Conservation (phyloP, 2,113 vertebrate species). For the Tetrax tetrax region DNA sequence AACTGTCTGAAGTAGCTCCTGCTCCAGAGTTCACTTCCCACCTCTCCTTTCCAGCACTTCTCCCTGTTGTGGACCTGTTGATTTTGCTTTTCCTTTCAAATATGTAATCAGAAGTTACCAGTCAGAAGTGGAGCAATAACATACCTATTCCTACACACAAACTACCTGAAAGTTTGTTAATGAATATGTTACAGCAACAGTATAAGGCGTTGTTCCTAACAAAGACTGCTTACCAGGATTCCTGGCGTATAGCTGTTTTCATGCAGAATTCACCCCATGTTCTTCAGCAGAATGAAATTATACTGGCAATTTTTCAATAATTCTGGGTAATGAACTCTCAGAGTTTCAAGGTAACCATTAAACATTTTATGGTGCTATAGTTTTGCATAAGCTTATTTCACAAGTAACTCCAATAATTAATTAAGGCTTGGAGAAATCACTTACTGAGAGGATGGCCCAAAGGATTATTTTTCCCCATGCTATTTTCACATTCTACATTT, state of each 20-base stretch:
- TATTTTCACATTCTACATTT: background rate
- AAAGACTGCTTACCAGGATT: background rate
- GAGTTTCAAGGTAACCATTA: background rate
- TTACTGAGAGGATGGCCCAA: background rate
- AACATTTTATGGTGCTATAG: background rate
- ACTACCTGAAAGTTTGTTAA: background rate
- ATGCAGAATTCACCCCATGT: background rate
- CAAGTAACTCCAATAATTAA: background rate
- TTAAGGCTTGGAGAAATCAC: constrained; percentile 9
- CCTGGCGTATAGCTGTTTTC: background rate
- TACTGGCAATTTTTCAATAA: background rate
- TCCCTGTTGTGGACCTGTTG: background rate
- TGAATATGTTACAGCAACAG: background rate
- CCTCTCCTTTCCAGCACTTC: background rate
- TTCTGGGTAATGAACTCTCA: background rate
- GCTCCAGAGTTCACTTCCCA: background rate
- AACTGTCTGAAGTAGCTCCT: background rate
- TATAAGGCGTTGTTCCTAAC: background rate
- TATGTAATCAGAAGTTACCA: background rate
- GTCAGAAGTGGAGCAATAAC: background rate
- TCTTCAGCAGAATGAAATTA: background rate
- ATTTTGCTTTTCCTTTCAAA: background rate
- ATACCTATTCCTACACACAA: background rate
- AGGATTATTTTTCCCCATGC: background rate
- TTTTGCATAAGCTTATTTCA: constrained; percentile 3